Percentiles rank a stretch among this genome's conserved stretches.
These are phyloP conservation scores for Eilema griseolum DNA, from an alignment of 2,888 invertebrate genomes.

Conservation along the genomic window DNA sequence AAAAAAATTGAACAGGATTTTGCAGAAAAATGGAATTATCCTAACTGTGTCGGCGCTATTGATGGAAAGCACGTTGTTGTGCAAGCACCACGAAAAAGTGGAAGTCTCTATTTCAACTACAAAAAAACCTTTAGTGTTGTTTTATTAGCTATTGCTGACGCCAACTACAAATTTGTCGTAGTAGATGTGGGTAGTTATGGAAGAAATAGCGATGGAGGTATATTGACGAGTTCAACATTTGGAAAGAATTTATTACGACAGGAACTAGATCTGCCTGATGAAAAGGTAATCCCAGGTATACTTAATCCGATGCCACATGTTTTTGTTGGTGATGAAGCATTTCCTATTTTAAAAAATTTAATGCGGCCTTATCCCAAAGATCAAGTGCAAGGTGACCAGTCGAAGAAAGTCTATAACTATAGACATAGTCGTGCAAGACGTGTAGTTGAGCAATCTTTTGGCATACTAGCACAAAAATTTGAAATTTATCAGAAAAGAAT, in stretches of 20 bases:
- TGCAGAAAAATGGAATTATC: conserved; percentile 28
- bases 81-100: conserved; percentile 24
- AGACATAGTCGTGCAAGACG: conserved; percentile 10
- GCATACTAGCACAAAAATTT: not conserved
- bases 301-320: conserved; percentile 10
- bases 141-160: conserved; percentile 22
- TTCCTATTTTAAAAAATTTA: conserved; percentile 6
- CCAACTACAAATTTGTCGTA: conserved; percentile 12
- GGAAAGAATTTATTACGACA: not conserved
- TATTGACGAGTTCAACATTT: conserved; percentile 7
- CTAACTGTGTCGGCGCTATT: conserved; percentile 33
- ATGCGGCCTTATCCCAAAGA: conserved; percentile 15
- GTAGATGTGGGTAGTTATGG: conserved; percentile 11
- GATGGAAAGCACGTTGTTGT: conserved; percentile 42
- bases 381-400: conserved; percentile 11
- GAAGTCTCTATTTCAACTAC: conserved; percentile 27
- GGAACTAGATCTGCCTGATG: conserved; percentile 10
- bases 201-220: not conserved
- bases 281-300: conserved; percentile 9
- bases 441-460: conserved; percentile 1
- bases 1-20: conserved; percentile 19
- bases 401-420: conserved; percentile 9
- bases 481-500: conserved; percentile 1
- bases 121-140: conserved; percentile 26
- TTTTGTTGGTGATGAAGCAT: conserved; percentile 13